Evolutionary conservation across 92 coral and sea anemone species (phyloP), one percentile per base, ranked within the genome.

Genomic region (Paramuricea clavata): DNA sequence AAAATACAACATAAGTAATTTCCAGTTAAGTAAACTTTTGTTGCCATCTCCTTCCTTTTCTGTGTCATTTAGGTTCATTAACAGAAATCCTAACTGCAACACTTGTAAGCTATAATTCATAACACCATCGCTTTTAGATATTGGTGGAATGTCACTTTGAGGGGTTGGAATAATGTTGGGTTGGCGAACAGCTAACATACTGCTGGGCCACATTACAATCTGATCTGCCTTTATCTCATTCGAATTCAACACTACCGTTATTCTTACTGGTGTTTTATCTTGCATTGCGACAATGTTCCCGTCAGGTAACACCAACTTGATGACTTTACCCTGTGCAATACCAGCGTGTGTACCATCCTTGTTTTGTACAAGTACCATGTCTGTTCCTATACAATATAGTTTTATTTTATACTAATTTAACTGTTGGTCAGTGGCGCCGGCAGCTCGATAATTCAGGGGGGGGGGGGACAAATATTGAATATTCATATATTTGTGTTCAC

Each of bases 41-140:
- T 90, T 81, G 30, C 90, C 90, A 90, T 90, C 95, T 11, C 92
- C 93, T 62, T 92, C 93, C 3, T 31, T 50, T 43, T 92, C 95
- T 6, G 92, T 92, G 34, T 92, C 93, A 52, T 92, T 90, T 25
- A 92, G 67, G 68, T 92, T 91, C 89, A 89, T 77, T 17, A 90
- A 83, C 49, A 90, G 28, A 41, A 92, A 67, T 42, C 93, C 93
- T n/a, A 86, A 64, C 42, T 92, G 91, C 6, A 92, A 16, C 2
- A 84, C 41, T 75, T 90, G 93, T 15, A 75, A 32, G 1, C 86
- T 92, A 84, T 93, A 90, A 78, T 93, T 93, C 86, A 93, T 69
- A 5, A 57, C 67, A 36, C 90, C 17, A 75, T 90, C 93, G 49
- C 62, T 90, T 65, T 82, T 47, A 12, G 25, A 16, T 75, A 49